A percentile compares a stretch with the other conserved stretches of the same genome.
Conservation (phyloP, 1,140 invertebrate genomes). For the Epicauta chinensis region DNA sequence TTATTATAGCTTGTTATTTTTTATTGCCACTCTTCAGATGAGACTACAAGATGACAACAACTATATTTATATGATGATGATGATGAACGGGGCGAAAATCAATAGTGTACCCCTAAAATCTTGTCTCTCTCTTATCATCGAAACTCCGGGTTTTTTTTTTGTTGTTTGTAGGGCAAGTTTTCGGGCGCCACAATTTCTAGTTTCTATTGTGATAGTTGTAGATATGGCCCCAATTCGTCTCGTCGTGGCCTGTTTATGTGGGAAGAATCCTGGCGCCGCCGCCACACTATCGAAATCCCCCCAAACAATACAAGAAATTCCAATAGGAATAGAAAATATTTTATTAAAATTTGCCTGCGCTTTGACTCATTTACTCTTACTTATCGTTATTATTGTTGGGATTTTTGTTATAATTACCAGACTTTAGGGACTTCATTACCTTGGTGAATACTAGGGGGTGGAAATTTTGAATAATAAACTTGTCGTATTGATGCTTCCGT, state of each 20-base stretch:
- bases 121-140: too few species aligned
- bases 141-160: too few species aligned
- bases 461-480: slow-evolving; percentile 15
- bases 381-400: slow-evolving; percentile 23
- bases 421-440: slow-evolving; percentile 23
- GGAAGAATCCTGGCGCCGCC: neutral
- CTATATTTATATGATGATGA: slow-evolving; percentile 8
- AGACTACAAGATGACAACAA: slow-evolving; percentile 3
- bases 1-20: slow-evolving; percentile 18
- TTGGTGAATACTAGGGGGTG: slow-evolving; percentile 1
- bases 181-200: too few species aligned
- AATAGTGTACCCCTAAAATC: too few species aligned
- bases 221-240: too few species aligned
- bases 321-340: neutral
- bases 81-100: too few species aligned
- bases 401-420: slow-evolving; percentile 22
- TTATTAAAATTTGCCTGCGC: neutral
- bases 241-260: too few species aligned
- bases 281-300: neutral
- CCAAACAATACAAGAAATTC: neutral
- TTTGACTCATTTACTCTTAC: slow-evolving; percentile 26
- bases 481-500: slow-evolving; percentile 13
- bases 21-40: slow-evolving; percentile 6
- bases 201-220: too few species aligned
- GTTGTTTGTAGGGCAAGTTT: too few species aligned